Conservation (phyloP, 2,888 invertebrate genomes). For the Xanthia icteritia region DNA sequence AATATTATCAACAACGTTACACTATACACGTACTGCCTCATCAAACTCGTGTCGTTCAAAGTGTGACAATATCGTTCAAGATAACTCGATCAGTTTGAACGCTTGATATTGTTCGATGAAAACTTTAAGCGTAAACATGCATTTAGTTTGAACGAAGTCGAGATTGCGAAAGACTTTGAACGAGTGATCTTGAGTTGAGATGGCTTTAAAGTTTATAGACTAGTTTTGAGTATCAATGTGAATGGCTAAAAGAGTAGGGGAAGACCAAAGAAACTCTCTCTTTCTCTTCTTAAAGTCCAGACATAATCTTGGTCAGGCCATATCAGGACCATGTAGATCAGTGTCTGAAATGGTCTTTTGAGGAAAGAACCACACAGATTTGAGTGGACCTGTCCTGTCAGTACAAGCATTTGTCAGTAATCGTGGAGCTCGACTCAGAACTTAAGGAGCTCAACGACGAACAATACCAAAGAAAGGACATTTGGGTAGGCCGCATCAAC, state of each 20-base stretch:
- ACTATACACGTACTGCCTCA: slow-evolving; percentile 22
- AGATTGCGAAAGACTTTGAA: slow-evolving; percentile 19
- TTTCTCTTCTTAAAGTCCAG: no score
- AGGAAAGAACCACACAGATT: no score
- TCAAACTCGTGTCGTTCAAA: slow-evolving; percentile 38
- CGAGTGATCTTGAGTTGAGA: slow-evolving; percentile 5
- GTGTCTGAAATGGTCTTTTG: no score
- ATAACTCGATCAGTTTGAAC: slow-evolving; percentile 38
- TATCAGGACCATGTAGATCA: no score
- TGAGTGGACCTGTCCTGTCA: no score
- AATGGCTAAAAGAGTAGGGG: neutral
- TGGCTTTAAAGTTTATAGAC: neutral
- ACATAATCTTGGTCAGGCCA: no score
- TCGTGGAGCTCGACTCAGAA: no score
- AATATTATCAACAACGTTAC: slow-evolving; percentile 20
- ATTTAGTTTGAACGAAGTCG: slow-evolving; percentile 29
- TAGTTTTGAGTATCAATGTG: neutral
- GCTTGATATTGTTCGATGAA: slow-evolving; percentile 28
- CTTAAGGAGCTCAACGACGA: no score
- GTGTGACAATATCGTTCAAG: slow-evolving; percentile 45
- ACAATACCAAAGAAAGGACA: no score
- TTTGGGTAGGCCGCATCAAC: no score
- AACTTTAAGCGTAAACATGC: slow-evolving; percentile 22
- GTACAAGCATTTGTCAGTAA: no score
- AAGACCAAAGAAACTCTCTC: neutral